phyloP scores from a whole-genome alignment of 2,888 invertebrate species.

The Luffia ferchaultella region DNA sequence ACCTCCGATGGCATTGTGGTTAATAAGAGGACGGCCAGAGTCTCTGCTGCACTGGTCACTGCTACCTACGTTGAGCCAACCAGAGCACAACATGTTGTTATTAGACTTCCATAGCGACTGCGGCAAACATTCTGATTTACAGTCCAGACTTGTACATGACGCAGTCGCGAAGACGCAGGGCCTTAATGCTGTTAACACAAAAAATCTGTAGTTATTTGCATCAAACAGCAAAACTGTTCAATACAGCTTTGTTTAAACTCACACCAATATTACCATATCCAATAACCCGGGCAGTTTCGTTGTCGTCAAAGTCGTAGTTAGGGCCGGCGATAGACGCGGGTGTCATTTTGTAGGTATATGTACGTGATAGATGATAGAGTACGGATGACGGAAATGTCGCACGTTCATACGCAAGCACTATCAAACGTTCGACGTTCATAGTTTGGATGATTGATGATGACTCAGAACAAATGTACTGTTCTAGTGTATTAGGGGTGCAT shows the following conservation, averaged over 20 bases:
- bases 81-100: slow-evolving; percentile 10
- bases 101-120: slow-evolving; percentile 6
- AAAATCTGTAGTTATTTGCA: neutral
- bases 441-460: slow-evolving; percentile 20
- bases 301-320: slow-evolving; percentile 28
- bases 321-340: slow-evolving; percentile 26
- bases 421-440: slow-evolving; percentile 18
- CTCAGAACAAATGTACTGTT: slow-evolving; percentile 14
- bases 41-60: slow-evolving; percentile 10
- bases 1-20: slow-evolving; percentile 4
- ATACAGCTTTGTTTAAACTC: too few species aligned
- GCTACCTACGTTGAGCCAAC: slow-evolving; percentile 9
- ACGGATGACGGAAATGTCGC: slow-evolving; percentile 27
- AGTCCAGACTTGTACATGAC: slow-evolving; percentile 9
- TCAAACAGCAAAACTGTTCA: too few species aligned
- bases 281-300: slow-evolving; percentile 28
- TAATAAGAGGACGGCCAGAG: slow-evolving; percentile 8
- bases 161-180: slow-evolving; percentile 4
- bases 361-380: slow-evolving; percentile 11
- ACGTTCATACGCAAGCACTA: too few species aligned
- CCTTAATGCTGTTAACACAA: neutral
- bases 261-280: slow-evolving; percentile 35
- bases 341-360: slow-evolving; percentile 16
- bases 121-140: slow-evolving; percentile 7
- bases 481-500: too few species aligned